phyloP scores from a whole-genome alignment of 2,888 invertebrate species.

The Cremastobaeus sp. region DNA sequence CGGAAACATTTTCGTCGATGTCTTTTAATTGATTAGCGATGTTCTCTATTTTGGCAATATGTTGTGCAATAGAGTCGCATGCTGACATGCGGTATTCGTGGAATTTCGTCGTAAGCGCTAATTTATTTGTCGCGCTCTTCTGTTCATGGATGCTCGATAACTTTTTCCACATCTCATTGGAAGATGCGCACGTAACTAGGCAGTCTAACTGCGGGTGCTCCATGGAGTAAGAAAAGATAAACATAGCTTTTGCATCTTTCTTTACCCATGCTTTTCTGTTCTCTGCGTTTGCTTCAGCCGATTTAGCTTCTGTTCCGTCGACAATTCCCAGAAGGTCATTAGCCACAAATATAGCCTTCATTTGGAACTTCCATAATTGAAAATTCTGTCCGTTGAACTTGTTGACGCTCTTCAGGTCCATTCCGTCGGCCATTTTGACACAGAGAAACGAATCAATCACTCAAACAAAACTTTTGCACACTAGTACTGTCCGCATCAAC shows the following conservation, averaged over 20 bases:
- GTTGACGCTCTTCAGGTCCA: background rate
- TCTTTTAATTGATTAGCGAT: slow-evolving; percentile 39
- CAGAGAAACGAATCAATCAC: no score
- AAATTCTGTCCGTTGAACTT: slow-evolving; percentile 54
- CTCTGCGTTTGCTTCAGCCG: slow-evolving; percentile 6
- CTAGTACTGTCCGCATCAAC: background rate
- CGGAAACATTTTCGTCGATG: slow-evolving; percentile 25
- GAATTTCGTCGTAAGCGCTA: slow-evolving; percentile 30
- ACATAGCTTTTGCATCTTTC: slow-evolving; percentile 29
- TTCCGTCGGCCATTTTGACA: slow-evolving; percentile 25
- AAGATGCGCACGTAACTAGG: slow-evolving; percentile 12
- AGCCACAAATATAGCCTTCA: slow-evolving; percentile 36
- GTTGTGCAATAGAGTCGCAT: slow-evolving; percentile 28
- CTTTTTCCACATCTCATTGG: slow-evolving; percentile 15
- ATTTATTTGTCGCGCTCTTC: slow-evolving; percentile 62
- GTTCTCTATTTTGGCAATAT: slow-evolving; percentile 42
- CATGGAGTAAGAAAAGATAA: slow-evolving; percentile 18
- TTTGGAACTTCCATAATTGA: slow-evolving; percentile 54
- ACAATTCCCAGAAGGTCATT: slow-evolving; percentile 50
- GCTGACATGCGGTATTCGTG: slow-evolving; percentile 39
- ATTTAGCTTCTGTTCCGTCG: slow-evolving; percentile 16
- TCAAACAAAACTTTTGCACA: background rate
- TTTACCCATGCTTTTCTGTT: slow-evolving; percentile 44
- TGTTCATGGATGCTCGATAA: slow-evolving; percentile 61
- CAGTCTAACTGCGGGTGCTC: slow-evolving; percentile 21